Evolutionary conservation across 37 sponge, comb jelly and placozoan species (phyloP), one percentile per base, ranked within the genome.

Genomic region (Aplysina aerophoba): DNA sequence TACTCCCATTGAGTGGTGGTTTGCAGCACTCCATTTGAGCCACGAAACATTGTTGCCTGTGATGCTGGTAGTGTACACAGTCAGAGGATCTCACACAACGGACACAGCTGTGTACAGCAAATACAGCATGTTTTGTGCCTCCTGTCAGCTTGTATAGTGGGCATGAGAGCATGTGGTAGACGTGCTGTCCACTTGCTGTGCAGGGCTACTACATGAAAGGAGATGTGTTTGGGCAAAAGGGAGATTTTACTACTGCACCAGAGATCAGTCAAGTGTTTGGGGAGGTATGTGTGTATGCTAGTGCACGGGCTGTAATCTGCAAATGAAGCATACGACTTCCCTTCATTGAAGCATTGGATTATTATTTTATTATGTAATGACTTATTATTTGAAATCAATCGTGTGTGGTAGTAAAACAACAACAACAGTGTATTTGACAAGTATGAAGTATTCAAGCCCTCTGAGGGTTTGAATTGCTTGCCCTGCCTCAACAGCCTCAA

Each of bases 241-340:
- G 99, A 38, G 99, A 99, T 81, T 99, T 92, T 86, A 95, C 87
- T n/a, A 99, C 99, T 21, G 93, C 99, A 22, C 99, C 99, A 34
- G 99, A 99, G 68, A 85, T 99, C 40, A 91, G 90, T 34, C 99
- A 97, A 80, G 89, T 97, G 5, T 99, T 99, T 88, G 99, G 99
- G 53, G 99, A 99, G 79, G 92, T 95, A 71, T 11, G 73, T 82
- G n/a, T 66, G n/a, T n/a, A n/a, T n/a, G n/a, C n/a, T n/a, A n/a
- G n/a, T n/a, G n/a, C n/a, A n/a, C n/a, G n/a, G n/a, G n/a, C n/a
- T n/a, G n/a, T n/a, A n/a, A n/a, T n/a, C n/a, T n/a, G n/a, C n/a
- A n/a, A n/a, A n/a, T n/a, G n/a, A n/a, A n/a, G n/a, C n/a, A n/a
- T n/a, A n/a, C n/a, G n/a, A n/a, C n/a, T n/a, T n/a, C n/a, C n/a